Percentiles rank a stretch among this genome's conserved stretches.
These are phyloP conservation scores for Hirundichthys speculiger DNA, from an alignment of 2,113 vertebrate genomes.

Conservation along the genomic window DNA sequence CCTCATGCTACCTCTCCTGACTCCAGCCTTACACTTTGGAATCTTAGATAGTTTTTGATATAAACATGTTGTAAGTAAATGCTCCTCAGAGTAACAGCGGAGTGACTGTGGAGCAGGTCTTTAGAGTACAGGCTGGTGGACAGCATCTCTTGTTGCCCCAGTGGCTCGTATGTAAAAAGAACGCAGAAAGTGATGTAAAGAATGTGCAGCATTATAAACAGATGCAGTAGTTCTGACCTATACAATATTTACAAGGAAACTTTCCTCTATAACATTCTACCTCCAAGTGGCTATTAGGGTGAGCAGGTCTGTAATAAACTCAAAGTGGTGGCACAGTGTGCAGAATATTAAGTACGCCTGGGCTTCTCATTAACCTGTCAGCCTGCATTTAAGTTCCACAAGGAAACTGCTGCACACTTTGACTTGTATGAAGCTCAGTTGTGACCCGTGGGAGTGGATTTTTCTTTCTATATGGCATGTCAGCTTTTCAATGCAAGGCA, in stretches of 20 bases:
- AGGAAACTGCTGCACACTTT: background rate
- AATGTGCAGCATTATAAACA: background rate
- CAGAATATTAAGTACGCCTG: slow-evolving; percentile 63
- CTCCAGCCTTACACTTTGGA: background rate
- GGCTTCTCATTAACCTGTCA: slow-evolving; percentile 69
- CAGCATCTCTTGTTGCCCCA: no score
- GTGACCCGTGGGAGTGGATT: no score
- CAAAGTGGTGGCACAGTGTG: slow-evolving; percentile 34
- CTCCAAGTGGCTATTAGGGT: background rate
- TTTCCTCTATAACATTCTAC: background rate
- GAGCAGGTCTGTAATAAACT: slow-evolving; percentile 35
- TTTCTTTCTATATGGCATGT: background rate
- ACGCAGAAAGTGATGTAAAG: background rate
- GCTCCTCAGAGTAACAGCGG: background rate
- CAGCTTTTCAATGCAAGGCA: background rate
- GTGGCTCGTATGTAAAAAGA: background rate
- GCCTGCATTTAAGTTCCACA: slow-evolving; percentile 12
- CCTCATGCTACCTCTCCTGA: slow-evolving; percentile 8
- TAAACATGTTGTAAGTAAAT: background rate
- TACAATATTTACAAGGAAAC: background rate
- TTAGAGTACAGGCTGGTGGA: background rate
- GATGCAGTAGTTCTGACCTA: no score
- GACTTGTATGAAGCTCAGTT: slow-evolving; percentile 26
- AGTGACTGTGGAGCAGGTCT: background rate
- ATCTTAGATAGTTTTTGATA: background rate